Base-by-base conservation (phyloP, 2,113 vertebrate genomes). In the Symphodus melops region DNA sequence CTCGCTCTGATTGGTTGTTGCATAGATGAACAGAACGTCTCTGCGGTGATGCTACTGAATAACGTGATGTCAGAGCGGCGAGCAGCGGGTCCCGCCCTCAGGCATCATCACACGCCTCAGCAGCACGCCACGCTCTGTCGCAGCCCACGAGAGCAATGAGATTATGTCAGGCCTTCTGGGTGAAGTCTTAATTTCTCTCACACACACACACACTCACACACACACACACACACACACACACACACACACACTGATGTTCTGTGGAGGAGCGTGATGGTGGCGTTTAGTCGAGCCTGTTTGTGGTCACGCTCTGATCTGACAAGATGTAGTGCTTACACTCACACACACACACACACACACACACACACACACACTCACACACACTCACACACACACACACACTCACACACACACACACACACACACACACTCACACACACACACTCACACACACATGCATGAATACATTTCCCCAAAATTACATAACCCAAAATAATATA, bases 401-500 rank as follows among this genome's bases (percentile, higher is more conserved):
- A n/a, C n/a, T n/a, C n/a, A n/a, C n/a, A n/a, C n/a, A n/a, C n/a
- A n/a, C n/a, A n/a, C n/a, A n/a, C n/a, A n/a, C n/a, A n/a, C n/a
- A n/a, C n/a, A n/a, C n/a, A n/a, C n/a, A n/a, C n/a, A n/a, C n/a
- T n/a, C n/a, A n/a, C n/a, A n/a, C n/a, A n/a, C n/a, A n/a, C n/a
- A n/a, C n/a, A n/a, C n/a, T n/a, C n/a, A n/a, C 63, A 80, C 13
- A 53, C 63, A 72, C 62, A 25, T 52, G 49, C 17, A 55, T 55
- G 53, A 33, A 33, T 20, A 10, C 49, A 51, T 11, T 21, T 60
- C 55, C n/a, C 25, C 14, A 19, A 23, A 63, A 49, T 68, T 58
- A 71, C 11, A 55, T 82, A 71, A 85, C 57, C 46, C 37, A 19
- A 9, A 41, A 23, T 25, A 28, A 82, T 48, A 71, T 1, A 3